Conservation (phyloP, 53 echinoderm and acorn worm genomes). For the Zoroaster sp. region DNA sequence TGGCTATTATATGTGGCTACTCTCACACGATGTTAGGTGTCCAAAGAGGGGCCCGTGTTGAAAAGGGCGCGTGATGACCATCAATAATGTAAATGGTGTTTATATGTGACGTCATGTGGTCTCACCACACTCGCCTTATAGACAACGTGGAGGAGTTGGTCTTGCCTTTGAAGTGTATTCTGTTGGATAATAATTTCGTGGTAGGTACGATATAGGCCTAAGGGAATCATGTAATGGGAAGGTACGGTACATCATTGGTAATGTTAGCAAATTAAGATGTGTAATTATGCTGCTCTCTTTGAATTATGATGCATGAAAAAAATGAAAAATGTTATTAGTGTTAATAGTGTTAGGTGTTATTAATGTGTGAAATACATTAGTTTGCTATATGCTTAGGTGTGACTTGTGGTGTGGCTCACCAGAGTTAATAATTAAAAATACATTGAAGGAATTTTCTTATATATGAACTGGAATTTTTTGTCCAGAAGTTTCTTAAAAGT, state of each 20-base stretch:
- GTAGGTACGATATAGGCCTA: neutral
- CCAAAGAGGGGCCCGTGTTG: neutral
- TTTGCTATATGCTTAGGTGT: no score
- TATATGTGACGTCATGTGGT: neutral
- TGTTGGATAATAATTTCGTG: neutral
- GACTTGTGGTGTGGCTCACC: no score
- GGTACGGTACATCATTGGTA: neutral
- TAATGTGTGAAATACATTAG: no score
- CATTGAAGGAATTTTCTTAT: no score
- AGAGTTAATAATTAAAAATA: no score
- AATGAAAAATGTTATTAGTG: no score
- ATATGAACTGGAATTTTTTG: no score
- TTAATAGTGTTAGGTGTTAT: no score
- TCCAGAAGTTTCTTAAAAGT: no score
- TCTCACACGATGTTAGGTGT: conserved; percentile 27
- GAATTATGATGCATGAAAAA: no score
- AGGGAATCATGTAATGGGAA: neutral
- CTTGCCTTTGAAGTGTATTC: neutral
- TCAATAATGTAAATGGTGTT: neutral
- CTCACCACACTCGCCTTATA: neutral
- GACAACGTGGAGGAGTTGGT: neutral
- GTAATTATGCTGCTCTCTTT: no score
- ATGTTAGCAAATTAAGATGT: neutral
- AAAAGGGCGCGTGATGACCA: neutral
- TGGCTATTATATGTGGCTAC: neutral